Conservation (phyloP, 1,140 invertebrate genomes). For the silkworm (Bombyx mori) region DNA sequence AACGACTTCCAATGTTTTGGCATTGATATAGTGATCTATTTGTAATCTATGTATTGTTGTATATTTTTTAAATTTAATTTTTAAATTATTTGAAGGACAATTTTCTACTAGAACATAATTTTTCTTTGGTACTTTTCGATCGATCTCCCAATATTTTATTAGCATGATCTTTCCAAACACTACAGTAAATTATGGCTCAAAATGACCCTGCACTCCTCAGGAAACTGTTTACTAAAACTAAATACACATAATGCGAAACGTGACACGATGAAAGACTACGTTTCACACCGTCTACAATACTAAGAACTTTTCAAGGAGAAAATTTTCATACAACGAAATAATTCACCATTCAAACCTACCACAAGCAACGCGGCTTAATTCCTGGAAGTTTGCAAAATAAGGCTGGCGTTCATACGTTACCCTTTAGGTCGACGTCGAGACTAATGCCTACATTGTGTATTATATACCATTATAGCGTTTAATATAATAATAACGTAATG, state of each 20-base stretch:
- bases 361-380: constrained; percentile 36
- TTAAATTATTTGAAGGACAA: too few species aligned
- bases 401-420: constrained; percentile 34
- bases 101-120: too few species aligned
- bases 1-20: too few species aligned
- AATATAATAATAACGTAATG: constrained; percentile 71
- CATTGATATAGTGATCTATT: too few species aligned
- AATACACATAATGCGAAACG: constrained; percentile 1
- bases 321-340: constrained; percentile 23
- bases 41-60: too few species aligned
- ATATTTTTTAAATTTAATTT: too few species aligned
- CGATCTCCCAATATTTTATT: too few species aligned
- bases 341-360: constrained; percentile 27
- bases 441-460: constrained; percentile 67
- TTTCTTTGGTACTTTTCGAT: too few species aligned
- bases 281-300: constrained; percentile 14
- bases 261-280: constrained; percentile 12
- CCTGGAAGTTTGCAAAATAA: constrained; percentile 5
- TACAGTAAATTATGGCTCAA: too few species aligned
- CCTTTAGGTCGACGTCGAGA: constrained; percentile 40
- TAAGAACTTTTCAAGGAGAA: constrained; percentile 17
- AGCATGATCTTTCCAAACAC: too few species aligned
- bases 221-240: too few species aligned
- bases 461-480: constrained; percentile 47
- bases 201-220: too few species aligned